A percentile compares a stretch with the other conserved stretches of the same genome.
These are phyloP conservation scores for Orthosia cruda DNA, from an alignment of 2,888 invertebrate species.

Conservation along the genomic window DNA sequence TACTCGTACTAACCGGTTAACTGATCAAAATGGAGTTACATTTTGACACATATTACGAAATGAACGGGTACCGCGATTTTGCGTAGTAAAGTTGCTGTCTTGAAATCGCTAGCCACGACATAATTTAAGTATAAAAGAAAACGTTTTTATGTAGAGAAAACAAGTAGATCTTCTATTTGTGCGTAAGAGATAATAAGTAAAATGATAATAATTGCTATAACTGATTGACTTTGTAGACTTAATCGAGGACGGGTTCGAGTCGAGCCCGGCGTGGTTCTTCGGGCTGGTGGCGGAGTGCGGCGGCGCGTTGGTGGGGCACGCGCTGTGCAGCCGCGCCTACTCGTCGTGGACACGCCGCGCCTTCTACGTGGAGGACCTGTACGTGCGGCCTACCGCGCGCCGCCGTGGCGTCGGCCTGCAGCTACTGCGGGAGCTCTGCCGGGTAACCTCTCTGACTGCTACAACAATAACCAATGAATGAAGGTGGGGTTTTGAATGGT, in stretches of 20 bases:
- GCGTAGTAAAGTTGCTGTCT: too few relatives aligned
- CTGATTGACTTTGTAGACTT: constrained; percentile 86
- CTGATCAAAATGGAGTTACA: too few relatives aligned
- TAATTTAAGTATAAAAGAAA: too few relatives aligned
- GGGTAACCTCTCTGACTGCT: background rate
- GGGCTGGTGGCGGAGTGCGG: constrained; percentile 92
- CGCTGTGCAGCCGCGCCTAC: constrained; percentile 95
- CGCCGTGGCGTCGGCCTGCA: constrained; percentile 92
- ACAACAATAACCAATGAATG: background rate
- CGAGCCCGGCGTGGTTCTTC: constrained; percentile 92
- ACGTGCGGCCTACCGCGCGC: constrained; percentile 93
- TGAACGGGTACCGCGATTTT: too few relatives aligned
- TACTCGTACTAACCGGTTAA: too few relatives aligned
- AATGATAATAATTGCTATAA: background rate
- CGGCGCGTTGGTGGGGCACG: constrained; percentile 93
- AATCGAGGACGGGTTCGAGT: constrained; percentile 94
- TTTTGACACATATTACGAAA: too few relatives aligned
- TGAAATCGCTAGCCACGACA: too few relatives aligned
- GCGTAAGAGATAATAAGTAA: background rate
- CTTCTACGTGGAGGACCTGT: constrained; percentile 97
- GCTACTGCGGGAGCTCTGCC: constrained; percentile 90
- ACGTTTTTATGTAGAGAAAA: too few relatives aligned
- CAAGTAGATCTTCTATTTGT: too few relatives aligned
- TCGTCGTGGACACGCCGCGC: constrained; percentile 97
- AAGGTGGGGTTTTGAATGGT: background rate